Evolutionary conservation across 2,888 invertebrate species (phyloP).

Genomic region (Seladonia tumulorum): DNA sequence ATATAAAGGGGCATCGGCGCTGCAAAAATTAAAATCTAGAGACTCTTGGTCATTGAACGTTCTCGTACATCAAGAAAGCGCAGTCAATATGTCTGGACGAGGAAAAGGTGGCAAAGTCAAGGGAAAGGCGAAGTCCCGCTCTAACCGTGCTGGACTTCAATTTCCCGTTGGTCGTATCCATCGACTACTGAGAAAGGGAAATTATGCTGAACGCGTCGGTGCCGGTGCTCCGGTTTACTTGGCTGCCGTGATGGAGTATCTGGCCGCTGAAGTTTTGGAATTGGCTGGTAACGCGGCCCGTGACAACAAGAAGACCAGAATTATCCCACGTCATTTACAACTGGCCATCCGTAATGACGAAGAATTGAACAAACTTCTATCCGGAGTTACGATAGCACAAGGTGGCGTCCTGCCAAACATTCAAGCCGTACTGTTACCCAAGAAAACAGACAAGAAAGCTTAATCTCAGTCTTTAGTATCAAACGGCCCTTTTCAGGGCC

Average conservation of each 20-base stretch:
- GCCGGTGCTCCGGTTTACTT: slow-evolving; percentile 82
- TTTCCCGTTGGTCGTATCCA: slow-evolving; percentile 88
- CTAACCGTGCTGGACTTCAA: slow-evolving; percentile 86
- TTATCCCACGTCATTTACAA: slow-evolving; percentile 82
- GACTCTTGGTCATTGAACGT: not conserved
- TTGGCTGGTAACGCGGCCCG: slow-evolving; percentile 82
- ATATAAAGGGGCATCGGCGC: slow-evolving; percentile 1
- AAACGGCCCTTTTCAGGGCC: slow-evolving; percentile 72
- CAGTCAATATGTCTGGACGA: not conserved
- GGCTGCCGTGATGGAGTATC: slow-evolving; percentile 87
- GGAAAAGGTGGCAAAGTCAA: slow-evolving; percentile 61
- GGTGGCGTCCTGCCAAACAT: not conserved
- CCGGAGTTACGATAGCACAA: not conserved
- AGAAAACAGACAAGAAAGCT: not conserved
- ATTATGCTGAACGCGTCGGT: slow-evolving; percentile 86
- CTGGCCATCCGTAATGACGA: slow-evolving; percentile 89
- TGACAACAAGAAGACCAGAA: slow-evolving; percentile 83
- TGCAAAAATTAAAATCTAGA: not conserved
- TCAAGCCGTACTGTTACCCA: not conserved
- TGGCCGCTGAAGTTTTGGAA: slow-evolving; percentile 88
- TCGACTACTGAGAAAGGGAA: slow-evolving; percentile 87
- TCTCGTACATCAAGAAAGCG: not conserved
- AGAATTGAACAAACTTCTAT: not conserved
- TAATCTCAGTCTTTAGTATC: not conserved
- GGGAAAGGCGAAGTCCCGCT: slow-evolving; percentile 83